phyloP scores from a whole-genome alignment of 2,113 vertebrate genomes.

The Dunckerocampus dactyliophorus region DNA sequence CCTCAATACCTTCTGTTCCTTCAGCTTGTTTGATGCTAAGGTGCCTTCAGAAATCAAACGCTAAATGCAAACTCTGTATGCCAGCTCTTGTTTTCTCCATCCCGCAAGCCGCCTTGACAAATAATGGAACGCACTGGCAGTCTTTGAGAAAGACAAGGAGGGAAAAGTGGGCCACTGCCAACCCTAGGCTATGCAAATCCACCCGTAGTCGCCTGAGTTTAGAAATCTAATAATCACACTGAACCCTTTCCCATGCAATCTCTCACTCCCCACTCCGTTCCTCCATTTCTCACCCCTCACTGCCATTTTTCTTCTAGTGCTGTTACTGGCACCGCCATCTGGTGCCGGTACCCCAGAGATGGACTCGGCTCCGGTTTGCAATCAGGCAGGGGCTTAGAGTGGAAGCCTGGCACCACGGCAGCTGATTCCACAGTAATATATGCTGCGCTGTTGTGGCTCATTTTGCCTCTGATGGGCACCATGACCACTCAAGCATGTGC shows the following conservation, averaged over 20 bases:
- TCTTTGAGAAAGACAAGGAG: slow-evolving; percentile 55
- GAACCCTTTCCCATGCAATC: slow-evolving; percentile 47
- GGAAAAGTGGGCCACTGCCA: slow-evolving; percentile 68
- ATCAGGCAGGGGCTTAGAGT: slow-evolving; percentile 40
- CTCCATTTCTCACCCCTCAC: slow-evolving; percentile 25
- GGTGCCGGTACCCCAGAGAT: slow-evolving; percentile 57
- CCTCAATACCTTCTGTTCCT: slow-evolving; percentile 11
- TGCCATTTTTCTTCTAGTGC: slow-evolving; percentile 24
- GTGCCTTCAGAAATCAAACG: slow-evolving; percentile 36
- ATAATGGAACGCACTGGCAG: slow-evolving; percentile 71
- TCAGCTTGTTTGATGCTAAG: slow-evolving; percentile 1
- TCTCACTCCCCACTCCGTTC: slow-evolving; percentile 41
- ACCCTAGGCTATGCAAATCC: slow-evolving; percentile 72
- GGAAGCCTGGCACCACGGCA: slow-evolving; percentile 46
- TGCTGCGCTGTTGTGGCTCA: slow-evolving; percentile 43
- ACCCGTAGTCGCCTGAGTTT: slow-evolving; percentile 55
- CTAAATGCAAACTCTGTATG: slow-evolving; percentile 40
- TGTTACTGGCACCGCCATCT: slow-evolving; percentile 59
- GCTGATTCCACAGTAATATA: slow-evolving; percentile 62
- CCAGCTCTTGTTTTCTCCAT: slow-evolving; percentile 69
- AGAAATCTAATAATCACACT: slow-evolving; percentile 67
- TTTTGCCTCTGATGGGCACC: slow-evolving; percentile 57
- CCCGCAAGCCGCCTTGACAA: slow-evolving; percentile 65
- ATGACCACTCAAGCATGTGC: slow-evolving; percentile 62
- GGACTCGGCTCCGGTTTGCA: slow-evolving; percentile 46